These are phyloP conservation scores for Leptinotarsa peninsularis DNA, from an alignment of 2,888 invertebrate species.

Conservation along the genomic window DNA sequence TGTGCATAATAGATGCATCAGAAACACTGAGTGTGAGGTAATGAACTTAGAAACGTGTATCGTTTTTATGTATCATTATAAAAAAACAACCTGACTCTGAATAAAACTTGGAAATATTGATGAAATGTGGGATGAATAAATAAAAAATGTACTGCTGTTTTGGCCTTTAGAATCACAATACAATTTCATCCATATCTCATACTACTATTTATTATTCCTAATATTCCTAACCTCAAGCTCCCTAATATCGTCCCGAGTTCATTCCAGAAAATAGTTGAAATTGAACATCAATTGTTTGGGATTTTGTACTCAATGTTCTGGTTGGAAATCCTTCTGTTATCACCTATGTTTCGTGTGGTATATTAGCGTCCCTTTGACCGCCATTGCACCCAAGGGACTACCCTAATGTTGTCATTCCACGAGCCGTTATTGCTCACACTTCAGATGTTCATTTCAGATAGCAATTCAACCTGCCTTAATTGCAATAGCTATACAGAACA, in stretches of 20 bases:
- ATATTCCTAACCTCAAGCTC: neutral
- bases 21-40: too few species aligned
- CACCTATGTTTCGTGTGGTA: slow-evolving; percentile 1
- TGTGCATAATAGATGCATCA: too few species aligned
- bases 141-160: too few species aligned
- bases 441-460: slow-evolving; percentile 15
- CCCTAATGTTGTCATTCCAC: neutral
- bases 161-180: too few species aligned
- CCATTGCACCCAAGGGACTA: slow-evolving; percentile 8
- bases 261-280: neutral
- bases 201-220: neutral
- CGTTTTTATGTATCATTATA: too few species aligned
- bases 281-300: neutral
- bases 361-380: slow-evolving; percentile 9
- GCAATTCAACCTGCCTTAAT: slow-evolving; percentile 1
- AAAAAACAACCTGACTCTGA: too few species aligned
- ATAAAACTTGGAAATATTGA: too few species aligned
- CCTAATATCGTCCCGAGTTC: neutral
- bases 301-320: neutral
- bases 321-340: slow-evolving; percentile 1
- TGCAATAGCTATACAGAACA: neutral
- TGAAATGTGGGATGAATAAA: too few species aligned
- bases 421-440: slow-evolving; percentile 2
- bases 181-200: too few species aligned
- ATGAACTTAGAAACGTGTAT: too few species aligned